These are phyloP conservation scores for Glossophaga mutica DNA, from an alignment of 2,797 vertebrate species.

Conservation along the genomic window DNA sequence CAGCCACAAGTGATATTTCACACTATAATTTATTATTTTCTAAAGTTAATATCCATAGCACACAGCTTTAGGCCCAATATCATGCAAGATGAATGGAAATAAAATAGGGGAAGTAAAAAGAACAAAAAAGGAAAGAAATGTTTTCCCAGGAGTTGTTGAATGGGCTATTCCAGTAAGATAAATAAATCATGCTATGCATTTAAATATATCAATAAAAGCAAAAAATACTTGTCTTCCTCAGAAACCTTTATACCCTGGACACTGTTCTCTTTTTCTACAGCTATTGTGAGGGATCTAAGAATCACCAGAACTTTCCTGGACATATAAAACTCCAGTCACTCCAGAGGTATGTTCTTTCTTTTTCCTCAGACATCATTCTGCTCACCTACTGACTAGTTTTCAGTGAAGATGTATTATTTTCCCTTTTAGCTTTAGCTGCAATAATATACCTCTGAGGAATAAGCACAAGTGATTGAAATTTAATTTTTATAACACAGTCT, in stretches of 20 bases:
- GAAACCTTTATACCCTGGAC: not conserved
- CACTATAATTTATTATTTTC: slow-evolving; percentile 19
- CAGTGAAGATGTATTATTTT: not conserved
- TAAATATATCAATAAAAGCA: not conserved
- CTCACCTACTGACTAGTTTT: not conserved
- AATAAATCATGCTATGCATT: not conserved
- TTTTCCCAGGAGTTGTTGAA: not conserved
- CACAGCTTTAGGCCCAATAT: not conserved
- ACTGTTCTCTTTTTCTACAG: not conserved
- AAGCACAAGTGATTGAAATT: not conserved
- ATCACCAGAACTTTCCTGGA: not conserved
- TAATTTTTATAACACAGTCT: not conserved
- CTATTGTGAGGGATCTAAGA: not conserved
- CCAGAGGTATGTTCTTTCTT: not conserved
- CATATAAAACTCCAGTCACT: not conserved
- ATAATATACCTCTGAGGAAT: not conserved
- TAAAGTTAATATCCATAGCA: slow-evolving; percentile 19
- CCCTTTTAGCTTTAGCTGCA: not conserved
- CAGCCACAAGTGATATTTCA: not conserved
- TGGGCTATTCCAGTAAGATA: not conserved
- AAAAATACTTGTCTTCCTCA: not conserved
- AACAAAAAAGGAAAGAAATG: not conserved
- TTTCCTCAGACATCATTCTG: not conserved
- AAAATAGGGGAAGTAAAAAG: slow-evolving; percentile 38
- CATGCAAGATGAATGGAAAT: not conserved